phyloP scores from a whole-genome alignment of 2,797 vertebrate genomes.

The Siniperca obscura region DNA sequence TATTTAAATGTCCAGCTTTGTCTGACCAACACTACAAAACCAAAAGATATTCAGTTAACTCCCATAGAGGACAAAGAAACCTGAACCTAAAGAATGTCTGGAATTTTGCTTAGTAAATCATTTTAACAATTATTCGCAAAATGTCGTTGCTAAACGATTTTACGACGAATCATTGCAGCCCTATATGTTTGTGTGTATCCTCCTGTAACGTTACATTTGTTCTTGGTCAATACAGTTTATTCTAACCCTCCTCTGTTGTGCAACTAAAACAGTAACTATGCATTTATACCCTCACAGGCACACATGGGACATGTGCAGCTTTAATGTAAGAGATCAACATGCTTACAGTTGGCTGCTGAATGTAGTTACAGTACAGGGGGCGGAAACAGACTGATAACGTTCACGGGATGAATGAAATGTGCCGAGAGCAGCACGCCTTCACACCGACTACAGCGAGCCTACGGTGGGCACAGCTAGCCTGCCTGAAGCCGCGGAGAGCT shows the following conservation, averaged over 20 bases:
- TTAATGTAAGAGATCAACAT: background rate
- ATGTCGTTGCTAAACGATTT: background rate
- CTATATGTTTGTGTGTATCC: too few species aligned
- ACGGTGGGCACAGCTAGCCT: background rate
- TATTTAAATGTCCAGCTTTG: background rate
- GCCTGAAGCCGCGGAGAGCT: background rate
- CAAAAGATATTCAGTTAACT: background rate
- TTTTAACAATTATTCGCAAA: background rate
- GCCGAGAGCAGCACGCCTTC: conserved; percentile 11
- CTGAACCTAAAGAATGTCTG: background rate
- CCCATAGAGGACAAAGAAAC: rapidly evolving
- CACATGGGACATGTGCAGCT: conserved; percentile 1
- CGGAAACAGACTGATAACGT: conserved; percentile 22
- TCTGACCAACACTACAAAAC: too few species aligned
- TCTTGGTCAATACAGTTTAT: background rate
- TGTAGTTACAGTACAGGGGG: conserved; percentile 3
- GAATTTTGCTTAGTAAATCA: too few species aligned
- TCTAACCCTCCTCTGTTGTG: background rate
- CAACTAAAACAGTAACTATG: background rate
- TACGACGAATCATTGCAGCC: background rate
- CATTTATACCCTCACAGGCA: background rate
- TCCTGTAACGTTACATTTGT: too few species aligned
- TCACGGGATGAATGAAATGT: conserved; percentile 49
- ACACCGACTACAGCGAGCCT: background rate
- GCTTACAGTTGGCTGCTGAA: background rate